Conservation (phyloP, 2,113 vertebrate genomes). For the Circaetus cinerascens region DNA sequence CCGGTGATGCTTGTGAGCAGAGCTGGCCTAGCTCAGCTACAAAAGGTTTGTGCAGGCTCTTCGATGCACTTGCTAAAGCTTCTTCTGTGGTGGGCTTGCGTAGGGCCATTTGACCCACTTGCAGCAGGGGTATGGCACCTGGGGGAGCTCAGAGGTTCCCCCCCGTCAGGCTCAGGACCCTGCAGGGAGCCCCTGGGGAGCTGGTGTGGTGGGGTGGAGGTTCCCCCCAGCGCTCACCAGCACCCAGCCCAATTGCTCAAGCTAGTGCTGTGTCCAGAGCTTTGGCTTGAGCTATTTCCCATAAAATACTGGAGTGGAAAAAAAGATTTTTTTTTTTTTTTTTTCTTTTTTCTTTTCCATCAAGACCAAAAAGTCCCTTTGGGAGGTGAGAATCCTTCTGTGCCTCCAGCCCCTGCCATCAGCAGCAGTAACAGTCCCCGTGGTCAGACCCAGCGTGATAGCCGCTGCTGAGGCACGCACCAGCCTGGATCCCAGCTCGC, state of each 20-base stretch:
- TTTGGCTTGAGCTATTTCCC: neutral
- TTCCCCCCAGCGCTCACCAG: neutral
- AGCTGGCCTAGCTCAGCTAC: neutral
- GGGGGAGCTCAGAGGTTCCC: neutral
- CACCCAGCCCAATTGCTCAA: neutral
- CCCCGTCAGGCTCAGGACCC: accelerated
- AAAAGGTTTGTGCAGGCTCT: neutral
- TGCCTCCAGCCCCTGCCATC: neutral
- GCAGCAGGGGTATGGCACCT: neutral
- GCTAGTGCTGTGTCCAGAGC: neutral
- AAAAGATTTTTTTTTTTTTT: neutral
- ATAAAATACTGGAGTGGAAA: neutral
- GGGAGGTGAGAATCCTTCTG: neutral
- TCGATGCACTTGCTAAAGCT: neutral
- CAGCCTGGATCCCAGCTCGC: neutral
- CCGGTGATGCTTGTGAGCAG: neutral
- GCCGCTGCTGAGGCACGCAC: neutral
- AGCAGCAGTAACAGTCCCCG: neutral
- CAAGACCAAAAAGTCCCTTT: neutral
- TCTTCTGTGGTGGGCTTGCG: too few relatives aligned
- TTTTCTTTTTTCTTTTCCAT: neutral
- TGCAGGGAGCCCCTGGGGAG: too few relatives aligned
- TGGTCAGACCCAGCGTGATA: accelerated
- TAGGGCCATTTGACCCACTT: neutral
- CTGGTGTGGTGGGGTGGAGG: too few relatives aligned